These are phyloP conservation scores for Eutrigla gurnardus DNA, from an alignment of 2,797 vertebrate genomes.

Conservation along the genomic window DNA sequence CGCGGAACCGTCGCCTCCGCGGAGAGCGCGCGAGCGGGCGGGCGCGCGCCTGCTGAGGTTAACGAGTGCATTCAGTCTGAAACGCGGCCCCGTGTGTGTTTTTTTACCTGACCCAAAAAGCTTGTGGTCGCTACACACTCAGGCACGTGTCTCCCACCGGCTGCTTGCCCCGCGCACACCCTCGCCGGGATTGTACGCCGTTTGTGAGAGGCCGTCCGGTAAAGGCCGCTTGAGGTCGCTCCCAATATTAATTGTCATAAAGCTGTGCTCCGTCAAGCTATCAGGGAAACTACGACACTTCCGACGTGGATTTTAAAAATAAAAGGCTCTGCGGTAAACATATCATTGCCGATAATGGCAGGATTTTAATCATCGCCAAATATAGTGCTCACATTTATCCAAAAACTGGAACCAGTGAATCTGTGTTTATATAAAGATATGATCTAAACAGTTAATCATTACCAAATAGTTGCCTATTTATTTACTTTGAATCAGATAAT, in stretches of 20 bases:
- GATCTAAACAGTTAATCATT: not conserved
- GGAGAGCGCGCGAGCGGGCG: slow-evolving; percentile 47
- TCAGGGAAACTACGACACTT: slow-evolving; percentile 26
- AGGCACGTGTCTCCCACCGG: slow-evolving; percentile 52
- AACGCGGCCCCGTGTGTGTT: slow-evolving; percentile 64
- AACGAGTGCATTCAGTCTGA: slow-evolving; percentile 79
- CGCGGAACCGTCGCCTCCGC: slow-evolving; percentile 64
- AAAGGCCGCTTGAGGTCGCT: slow-evolving; percentile 80
- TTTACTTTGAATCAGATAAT: not conserved
- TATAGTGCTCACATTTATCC: not conserved
- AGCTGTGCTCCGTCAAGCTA: slow-evolving; percentile 25
- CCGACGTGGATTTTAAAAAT: slow-evolving; percentile 53
- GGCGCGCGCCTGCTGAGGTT: slow-evolving; percentile 73
- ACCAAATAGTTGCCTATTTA: not conserved
- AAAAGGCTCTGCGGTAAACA: slow-evolving; percentile 45
- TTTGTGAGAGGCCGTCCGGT: slow-evolving; percentile 55
- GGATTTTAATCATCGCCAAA: too few species aligned
- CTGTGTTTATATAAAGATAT: not conserved
- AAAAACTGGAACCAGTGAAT: not conserved
- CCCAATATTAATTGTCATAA: slow-evolving; percentile 70
- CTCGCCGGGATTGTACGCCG: slow-evolving; percentile 53
- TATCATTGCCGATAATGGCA: not conserved
- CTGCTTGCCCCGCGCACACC: slow-evolving; percentile 26
- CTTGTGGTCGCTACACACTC: slow-evolving; percentile 53
- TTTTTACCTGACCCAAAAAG: slow-evolving; percentile 74